Base-by-base conservation (phyloP, 2,888 invertebrate species). In the Apoda limacodes region DNA sequence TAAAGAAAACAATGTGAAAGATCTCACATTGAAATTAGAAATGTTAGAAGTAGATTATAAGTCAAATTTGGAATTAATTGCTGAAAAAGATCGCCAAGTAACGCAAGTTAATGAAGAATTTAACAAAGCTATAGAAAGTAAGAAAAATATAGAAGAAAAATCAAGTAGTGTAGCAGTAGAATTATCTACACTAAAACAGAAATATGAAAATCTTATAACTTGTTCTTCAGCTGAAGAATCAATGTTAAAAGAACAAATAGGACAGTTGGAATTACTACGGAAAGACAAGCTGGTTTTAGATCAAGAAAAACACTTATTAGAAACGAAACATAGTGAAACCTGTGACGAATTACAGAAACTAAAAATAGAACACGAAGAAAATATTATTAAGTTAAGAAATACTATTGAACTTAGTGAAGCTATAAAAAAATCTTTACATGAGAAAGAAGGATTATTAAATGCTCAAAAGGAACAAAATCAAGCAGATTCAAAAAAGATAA, bases 51-150 rank as follows among this genome's bases (percentile, higher is more conserved):
- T 66, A 15, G 83, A 83, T 46, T 51, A 81, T 9, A 75, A 70
- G 52, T 74, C 75, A 1, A 82, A 78, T 46, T 42, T 62, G 43
- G 74, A 74, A 53, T 61, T 72, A 13, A 53, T 83, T 3, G 44
- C 39, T 29, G 80, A 83, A 56, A 81, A 83, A 51, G 78, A 82
- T 43, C 66, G 72, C 2, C 80, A 83, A 61, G 54, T 83, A 15
- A 42, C 52, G 14, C 58, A 66, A 46, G 48, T 70, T 5, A 71
- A 56, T 36, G 69, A 71, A 27, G 71, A 76, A 47, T 52, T 71
- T 2, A 60, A 55, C 40, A 71, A 69, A 60, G 50, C 52, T 9
- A 55, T 61, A 30, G 76, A 80, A 35, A 60, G 45, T 25, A 84
- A 82, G 52, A 67, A 74, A 32, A 63, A 65, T 23, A 40, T 83